Base-by-base conservation (phyloP, 2,113 vertebrate species). In the Pachycephala philippinensis region DNA sequence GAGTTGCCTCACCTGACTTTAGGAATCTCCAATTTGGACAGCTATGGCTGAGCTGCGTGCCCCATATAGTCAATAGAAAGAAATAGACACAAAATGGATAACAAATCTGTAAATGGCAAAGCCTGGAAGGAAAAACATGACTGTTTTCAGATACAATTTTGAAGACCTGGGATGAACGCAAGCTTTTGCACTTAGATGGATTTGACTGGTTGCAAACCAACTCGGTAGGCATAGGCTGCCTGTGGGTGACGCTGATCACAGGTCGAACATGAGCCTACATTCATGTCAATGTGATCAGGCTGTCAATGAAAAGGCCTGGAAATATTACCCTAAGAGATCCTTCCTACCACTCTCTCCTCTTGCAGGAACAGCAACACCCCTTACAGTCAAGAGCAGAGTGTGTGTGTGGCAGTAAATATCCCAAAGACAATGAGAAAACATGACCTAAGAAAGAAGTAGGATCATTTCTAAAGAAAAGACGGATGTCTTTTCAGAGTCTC, bases 11-110 rank as follows among this genome's bases (percentile, higher is more conserved):
- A 27, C 27, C 18, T 44, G 18, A 50, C 40, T 84, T 60, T 7
- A 77, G n/a, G 24, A 45, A 52, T 54, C 26, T 82, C 57, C 45
- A 39, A 4, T 59, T 83, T 31, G 31, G n/a, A 87, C 23, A 74
- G 42, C 30, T 50, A 4, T 24, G 31, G 45, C 54, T 80, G 28
- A 72, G 11, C 16, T 72, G 18, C 3, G 2, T 31, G 74, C 18
- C 39, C 15, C 0, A 0, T 60, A 14, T 0, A 59, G 20, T 45
- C 20, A 54, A 26, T 4, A 68, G 52, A 13, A 79, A 79, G 22
- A 57, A 90, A 84, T 0, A 37, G 12, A 44, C 21, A 49, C 1
- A 50, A 81, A 84, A 24, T 1, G 4, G n/a, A 5, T 49, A 66
- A 78, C 2, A 52, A 44, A 40, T 12, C n/a, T 53, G 33, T 12